Evolutionary conservation across 2,888 invertebrate genomes (phyloP).

Genomic region (Sphecodes monilicornis): DNA sequence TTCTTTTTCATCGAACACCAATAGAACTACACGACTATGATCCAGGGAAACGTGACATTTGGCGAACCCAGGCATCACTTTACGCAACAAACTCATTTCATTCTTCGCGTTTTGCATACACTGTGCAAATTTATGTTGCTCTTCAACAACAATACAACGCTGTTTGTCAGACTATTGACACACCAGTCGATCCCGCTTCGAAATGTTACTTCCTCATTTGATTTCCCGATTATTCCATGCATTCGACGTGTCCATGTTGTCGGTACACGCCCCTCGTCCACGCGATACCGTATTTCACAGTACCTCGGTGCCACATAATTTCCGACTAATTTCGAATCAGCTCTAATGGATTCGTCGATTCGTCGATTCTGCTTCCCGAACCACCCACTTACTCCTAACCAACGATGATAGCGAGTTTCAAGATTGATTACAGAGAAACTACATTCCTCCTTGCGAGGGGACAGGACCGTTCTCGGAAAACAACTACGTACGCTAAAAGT

Average conservation of each 20-base stretch:
- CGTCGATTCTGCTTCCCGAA: constrained; percentile 14
- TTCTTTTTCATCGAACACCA: neutral
- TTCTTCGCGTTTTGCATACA: neutral
- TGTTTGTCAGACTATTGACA: constrained; percentile 34
- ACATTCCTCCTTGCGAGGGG: neutral
- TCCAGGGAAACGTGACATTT: neutral
- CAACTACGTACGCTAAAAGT: neutral
- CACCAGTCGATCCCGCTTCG: constrained; percentile 21
- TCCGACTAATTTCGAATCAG: constrained; percentile 32
- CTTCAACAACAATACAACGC: constrained; percentile 23
- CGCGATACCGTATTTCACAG: constrained; percentile 40
- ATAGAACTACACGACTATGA: neutral
- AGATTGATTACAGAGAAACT: constrained; percentile 24
- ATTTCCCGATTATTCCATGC: constrained; percentile 47
- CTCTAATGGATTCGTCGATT: constrained; percentile 46
- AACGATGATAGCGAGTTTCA: constrained; percentile 3
- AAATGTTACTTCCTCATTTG: constrained; percentile 45
- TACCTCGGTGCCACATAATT: constrained; percentile 37
- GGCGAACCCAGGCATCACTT: neutral
- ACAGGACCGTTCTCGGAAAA: constrained; percentile 1
- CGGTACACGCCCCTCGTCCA: constrained; percentile 28
- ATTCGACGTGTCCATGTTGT: constrained; percentile 9
- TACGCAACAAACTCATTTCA: constrained; percentile 3
- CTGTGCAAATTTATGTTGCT: constrained; percentile 20
- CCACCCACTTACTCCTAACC: neutral